These are phyloP conservation scores for Orientallactaga sibirica DNA, from an alignment of 2,797 vertebrate genomes.

Conservation along the genomic window DNA sequence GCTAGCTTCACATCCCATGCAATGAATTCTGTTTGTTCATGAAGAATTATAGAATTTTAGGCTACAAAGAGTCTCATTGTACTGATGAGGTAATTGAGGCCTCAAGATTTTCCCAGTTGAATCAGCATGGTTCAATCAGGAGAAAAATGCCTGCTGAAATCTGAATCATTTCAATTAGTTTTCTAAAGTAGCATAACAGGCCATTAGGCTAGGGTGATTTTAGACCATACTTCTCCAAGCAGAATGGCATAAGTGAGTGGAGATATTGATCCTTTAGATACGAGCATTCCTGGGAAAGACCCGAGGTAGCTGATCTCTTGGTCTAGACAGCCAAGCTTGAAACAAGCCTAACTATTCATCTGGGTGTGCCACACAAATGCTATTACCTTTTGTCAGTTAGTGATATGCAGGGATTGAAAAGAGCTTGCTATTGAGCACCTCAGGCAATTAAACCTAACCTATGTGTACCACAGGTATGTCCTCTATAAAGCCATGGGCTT, in stretches of 20 bases:
- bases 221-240: constrained; percentile 1
- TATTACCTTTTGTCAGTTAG: background rate
- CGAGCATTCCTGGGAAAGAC: background rate
- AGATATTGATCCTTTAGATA: background rate
- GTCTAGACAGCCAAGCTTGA: background rate
- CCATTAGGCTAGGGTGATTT: constrained; percentile 3
- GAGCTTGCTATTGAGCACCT: background rate
- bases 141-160: constrained; percentile 13
- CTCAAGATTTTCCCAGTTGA: constrained; percentile 4
- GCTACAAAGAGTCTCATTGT: background rate
- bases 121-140: background rate
- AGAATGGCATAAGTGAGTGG: background rate
- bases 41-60: constrained; percentile 5
- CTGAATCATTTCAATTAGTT: constrained; percentile 38
- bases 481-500: background rate
- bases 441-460: background rate
- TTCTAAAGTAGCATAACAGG: constrained; percentile 19
- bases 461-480: background rate
- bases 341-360: background rate
- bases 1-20: background rate
- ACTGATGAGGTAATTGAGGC: constrained; percentile 22
- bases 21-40: constrained; percentile 10
- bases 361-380: background rate
- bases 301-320: background rate
- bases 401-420: background rate